phyloP scores from a whole-genome alignment of 2,113 vertebrate genomes.

The Aphyosemion australe region DNA sequence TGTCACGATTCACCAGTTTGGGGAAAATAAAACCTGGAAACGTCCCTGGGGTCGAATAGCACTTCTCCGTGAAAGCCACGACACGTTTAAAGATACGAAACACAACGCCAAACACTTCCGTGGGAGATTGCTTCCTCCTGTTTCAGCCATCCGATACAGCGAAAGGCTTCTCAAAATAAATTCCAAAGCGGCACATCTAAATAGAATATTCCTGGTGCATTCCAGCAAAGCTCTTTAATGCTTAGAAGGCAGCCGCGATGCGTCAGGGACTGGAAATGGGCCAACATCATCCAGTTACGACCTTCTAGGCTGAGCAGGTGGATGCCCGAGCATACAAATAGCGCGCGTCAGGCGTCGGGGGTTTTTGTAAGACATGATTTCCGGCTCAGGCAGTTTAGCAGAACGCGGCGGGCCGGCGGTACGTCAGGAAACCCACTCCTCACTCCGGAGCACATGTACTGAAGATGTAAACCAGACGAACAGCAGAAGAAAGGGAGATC shows the following conservation, averaged over 20 bases:
- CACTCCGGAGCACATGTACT: slow-evolving; percentile 36
- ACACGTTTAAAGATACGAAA: slow-evolving; percentile 17
- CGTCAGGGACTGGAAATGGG: slow-evolving; percentile 51
- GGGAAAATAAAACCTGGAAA: slow-evolving; percentile 10
- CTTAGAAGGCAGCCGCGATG: slow-evolving; percentile 51
- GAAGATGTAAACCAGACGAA: slow-evolving; percentile 42
- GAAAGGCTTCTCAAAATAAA: slow-evolving; percentile 59
- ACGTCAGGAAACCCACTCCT: slow-evolving; percentile 11
- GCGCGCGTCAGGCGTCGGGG: slow-evolving; percentile 26
- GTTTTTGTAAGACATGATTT: slow-evolving; percentile 36
- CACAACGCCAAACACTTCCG: slow-evolving; percentile 25
- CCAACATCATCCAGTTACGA: slow-evolving; percentile 56
- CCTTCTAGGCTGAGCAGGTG: slow-evolving; percentile 45
- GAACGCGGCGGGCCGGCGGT: neutral
- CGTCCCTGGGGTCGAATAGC: slow-evolving; percentile 6
- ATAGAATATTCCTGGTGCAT: slow-evolving; percentile 63
- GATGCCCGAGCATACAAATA: slow-evolving; percentile 58
- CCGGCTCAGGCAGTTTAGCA: slow-evolving; percentile 27
- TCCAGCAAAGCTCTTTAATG: slow-evolving; percentile 73
- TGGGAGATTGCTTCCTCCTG: slow-evolving; percentile 40
- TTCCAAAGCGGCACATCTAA: slow-evolving; percentile 66
- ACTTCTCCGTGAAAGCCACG: slow-evolving; percentile 10
- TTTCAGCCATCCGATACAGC: slow-evolving; percentile 45
- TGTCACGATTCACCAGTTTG: slow-evolving; percentile 6
- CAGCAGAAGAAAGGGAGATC: slow-evolving; percentile 43